Percentiles rank a stretch among this genome's conserved stretches.
Evolutionary conservation across 2,888 invertebrate species (phyloP).

Genomic region (Syritta pipiens): DNA sequence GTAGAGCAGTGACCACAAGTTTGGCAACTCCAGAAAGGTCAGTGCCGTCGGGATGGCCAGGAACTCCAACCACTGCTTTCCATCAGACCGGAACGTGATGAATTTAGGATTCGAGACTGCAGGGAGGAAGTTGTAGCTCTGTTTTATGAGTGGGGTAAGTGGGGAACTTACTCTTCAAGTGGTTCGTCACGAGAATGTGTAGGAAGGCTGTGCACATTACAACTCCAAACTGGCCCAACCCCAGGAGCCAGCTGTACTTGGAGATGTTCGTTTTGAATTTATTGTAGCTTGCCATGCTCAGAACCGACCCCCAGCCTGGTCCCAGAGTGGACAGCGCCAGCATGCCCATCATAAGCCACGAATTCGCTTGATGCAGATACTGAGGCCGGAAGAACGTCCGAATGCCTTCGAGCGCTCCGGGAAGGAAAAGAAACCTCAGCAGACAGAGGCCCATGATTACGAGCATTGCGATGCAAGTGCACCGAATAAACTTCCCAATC

Average conservation of each 20-base stretch:
- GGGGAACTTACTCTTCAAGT: slow-evolving; percentile 43
- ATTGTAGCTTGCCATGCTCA: slow-evolving; percentile 62
- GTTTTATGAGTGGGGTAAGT: no score
- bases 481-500: slow-evolving; percentile 75
- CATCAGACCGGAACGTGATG: slow-evolving; percentile 70
- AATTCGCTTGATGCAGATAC: slow-evolving; percentile 11
- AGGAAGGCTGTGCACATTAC: slow-evolving; percentile 81
- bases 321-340: slow-evolving; percentile 48
- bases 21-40: slow-evolving; percentile 47
- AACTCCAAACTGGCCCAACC: slow-evolving; percentile 44
- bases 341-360: slow-evolving; percentile 56
- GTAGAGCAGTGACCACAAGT: slow-evolving; percentile 59
- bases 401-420: slow-evolving; percentile 40
- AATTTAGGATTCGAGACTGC: slow-evolving; percentile 37
- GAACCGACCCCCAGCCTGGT: slow-evolving; percentile 56
- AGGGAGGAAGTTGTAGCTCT: not conserved
- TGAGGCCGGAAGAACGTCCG: slow-evolving; percentile 44
- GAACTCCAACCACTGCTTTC: slow-evolving; percentile 59
- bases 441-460: slow-evolving; percentile 70
- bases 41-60: slow-evolving; percentile 41
- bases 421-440: slow-evolving; percentile 55
- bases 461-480: slow-evolving; percentile 56
- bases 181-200: slow-evolving; percentile 76
- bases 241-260: slow-evolving; percentile 61
- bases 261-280: slow-evolving; percentile 58